These are phyloP conservation scores for Tachycineta bicolor DNA, from an alignment of 2,113 vertebrate species.

Conservation along the genomic window DNA sequence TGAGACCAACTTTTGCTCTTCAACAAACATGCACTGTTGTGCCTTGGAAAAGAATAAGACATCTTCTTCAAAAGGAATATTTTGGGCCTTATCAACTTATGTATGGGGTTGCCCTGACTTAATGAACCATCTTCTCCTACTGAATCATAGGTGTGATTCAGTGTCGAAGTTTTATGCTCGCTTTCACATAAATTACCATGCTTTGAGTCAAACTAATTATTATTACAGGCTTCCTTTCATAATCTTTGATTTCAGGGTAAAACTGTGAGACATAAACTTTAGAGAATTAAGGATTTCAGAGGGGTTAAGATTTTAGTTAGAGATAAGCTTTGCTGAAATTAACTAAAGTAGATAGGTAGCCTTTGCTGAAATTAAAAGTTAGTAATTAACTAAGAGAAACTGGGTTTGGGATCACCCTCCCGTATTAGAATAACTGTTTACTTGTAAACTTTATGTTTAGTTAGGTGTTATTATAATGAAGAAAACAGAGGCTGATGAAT, in stretches of 20 bases:
- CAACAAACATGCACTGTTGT: fast-evolving
- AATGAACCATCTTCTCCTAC: slow-evolving; percentile 12
- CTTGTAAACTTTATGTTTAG: too few species aligned
- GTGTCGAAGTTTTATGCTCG: not conserved
- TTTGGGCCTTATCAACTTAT: not conserved
- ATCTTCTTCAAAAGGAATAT: not conserved
- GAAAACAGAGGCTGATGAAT: too few species aligned
- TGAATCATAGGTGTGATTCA: slow-evolving; percentile 8
- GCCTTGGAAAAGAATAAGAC: not conserved
- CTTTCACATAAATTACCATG: not conserved
- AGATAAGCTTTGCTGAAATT: too few species aligned
- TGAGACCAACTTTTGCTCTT: not conserved
- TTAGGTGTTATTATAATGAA: too few species aligned
- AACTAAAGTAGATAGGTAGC: too few species aligned
- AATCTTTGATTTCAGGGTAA: not conserved
- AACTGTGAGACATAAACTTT: not conserved
- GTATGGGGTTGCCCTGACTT: slow-evolving; percentile 6
- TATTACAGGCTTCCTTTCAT: not conserved
- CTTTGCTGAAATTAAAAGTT: too few species aligned
- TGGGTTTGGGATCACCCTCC: too few species aligned
- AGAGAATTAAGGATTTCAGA: too few species aligned
- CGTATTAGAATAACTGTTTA: too few species aligned
- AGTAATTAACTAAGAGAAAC: too few species aligned
- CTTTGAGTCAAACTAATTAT: slow-evolving; percentile 21
- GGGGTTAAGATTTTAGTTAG: too few species aligned